Percentiles rank a stretch among this genome's conserved stretches.
Conservation (phyloP, 2,888 invertebrate genomes). For the Dilophus febrilis region DNA sequence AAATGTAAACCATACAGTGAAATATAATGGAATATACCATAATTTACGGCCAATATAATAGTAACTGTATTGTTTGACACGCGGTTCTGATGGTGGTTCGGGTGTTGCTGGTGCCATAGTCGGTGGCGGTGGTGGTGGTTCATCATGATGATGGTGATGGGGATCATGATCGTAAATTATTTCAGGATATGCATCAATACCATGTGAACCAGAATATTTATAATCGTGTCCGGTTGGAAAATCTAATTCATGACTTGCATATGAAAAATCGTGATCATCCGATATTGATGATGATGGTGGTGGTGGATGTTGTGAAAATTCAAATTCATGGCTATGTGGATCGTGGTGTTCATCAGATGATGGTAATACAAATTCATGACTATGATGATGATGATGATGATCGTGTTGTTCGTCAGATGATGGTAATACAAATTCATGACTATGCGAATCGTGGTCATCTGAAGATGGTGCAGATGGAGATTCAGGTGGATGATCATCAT, state of each 20-base stretch:
- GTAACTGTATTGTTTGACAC: conserved; percentile 44
- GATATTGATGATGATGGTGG: too few species aligned
- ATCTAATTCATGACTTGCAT: conserved; percentile 3
- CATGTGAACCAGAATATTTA: conserved; percentile 7
- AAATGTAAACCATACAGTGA: conserved; percentile 41
- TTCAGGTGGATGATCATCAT: conserved; percentile 18
- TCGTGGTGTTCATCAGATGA: not conserved
- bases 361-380: not conserved
- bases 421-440: conserved; percentile 17
- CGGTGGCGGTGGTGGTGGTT: conserved; percentile 18
- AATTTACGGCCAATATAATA: conserved; percentile 51
- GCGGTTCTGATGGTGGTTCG: conserved; percentile 21
- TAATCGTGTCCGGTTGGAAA: conserved; percentile 9
- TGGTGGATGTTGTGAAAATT: too few species aligned
- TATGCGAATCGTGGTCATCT: conserved; percentile 12
- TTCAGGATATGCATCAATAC: conserved; percentile 17
- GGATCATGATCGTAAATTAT: conserved; percentile 15
- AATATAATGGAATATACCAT: conserved; percentile 54
- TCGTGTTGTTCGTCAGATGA: conserved; percentile 15
- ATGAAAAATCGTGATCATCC: too few species aligned
- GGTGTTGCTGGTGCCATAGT: conserved; percentile 20
- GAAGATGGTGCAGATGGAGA: too few species aligned
- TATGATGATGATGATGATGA: conserved; percentile 10
- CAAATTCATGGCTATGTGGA: conserved; percentile 1
- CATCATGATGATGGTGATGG: conserved; percentile 13